Evolutionary conservation across 1,140 invertebrate genomes (phyloP), one percentile per base, ranked within the genome.

Genomic region (Musca vetustissima): DNA sequence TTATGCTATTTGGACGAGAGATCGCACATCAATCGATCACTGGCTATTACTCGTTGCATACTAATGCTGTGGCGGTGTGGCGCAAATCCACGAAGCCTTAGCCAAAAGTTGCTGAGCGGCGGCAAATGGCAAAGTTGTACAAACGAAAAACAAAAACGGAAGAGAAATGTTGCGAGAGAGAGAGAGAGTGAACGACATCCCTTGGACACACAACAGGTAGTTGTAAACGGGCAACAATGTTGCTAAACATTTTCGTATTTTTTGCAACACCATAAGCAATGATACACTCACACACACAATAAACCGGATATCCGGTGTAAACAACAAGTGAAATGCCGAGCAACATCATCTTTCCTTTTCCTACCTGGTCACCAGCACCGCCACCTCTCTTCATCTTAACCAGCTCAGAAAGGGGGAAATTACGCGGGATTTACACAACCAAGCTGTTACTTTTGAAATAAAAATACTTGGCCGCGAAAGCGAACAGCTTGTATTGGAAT

Each of bases 61-160:
- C 57, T 61, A 32, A 36, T 25, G 28, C 25, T 36, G n/a, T 4
- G 15, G 9, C 17, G 28, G 3, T 17, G 7, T 36, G 57, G 32
- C 28, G 57, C 57, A 43, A 61, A 61, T 61, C 36, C 32, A 61
- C 57, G 57, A 61, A 61, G 57, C 28, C 57, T 61, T 32, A 21
- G 32, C 32, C 32, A 61, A 43, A 61, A 36, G 57, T 61, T 61
- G 57, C 57, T 61, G 28, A 43, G 17, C 2, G 19, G 55, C 15
- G n/a, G n/a, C 55, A 59, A 28, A 14, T 32, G 13, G 17, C 17
- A 19, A 43, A 61, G 8, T n/a, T n/a, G n/a, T n/a, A n/a, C n/a
- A n/a, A n/a, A n/a, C n/a, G n/a, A n/a, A 21, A 61, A 25, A 28
- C 32, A 61, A 36, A 61, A 61, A 4, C 36, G 6, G 36, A 4